Evolutionary conservation across 92 coral and sea anemone genomes (phyloP).

Genomic region (Epizoanthus rinbou): DNA sequence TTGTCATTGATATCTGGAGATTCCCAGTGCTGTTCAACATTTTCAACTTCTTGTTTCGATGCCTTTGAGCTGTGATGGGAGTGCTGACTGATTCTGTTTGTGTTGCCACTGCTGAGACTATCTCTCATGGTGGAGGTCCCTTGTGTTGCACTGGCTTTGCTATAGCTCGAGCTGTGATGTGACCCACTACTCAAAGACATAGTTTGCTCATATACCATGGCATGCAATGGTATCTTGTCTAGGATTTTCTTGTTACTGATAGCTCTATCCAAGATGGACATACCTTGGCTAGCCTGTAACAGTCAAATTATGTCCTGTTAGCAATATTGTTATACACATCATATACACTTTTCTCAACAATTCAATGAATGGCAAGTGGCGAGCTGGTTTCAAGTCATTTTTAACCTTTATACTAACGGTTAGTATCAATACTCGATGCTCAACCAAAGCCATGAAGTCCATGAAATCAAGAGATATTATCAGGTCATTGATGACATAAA

Average conservation of each 20-base stretch:
- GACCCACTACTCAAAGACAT: constrained; percentile 41
- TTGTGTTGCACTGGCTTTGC: constrained; percentile 65
- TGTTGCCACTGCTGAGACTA: constrained; percentile 66
- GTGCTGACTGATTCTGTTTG: constrained; percentile 51
- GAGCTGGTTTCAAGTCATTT: too few relatives aligned
- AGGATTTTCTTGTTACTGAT: constrained; percentile 69
- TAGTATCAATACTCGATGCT: too few relatives aligned
- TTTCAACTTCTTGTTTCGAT: constrained; percentile 48
- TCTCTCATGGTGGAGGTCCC: constrained; percentile 56
- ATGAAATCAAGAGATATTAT: too few relatives aligned
- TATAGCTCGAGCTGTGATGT: constrained; percentile 43
- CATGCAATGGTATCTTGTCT: constrained; percentile 66
- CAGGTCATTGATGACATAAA: too few relatives aligned
- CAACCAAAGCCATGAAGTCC: too few relatives aligned
- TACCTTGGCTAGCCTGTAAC: constrained; percentile 24
- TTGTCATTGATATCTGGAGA: constrained; percentile 46
- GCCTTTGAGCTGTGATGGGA: constrained; percentile 49
- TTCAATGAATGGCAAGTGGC: too few relatives aligned
- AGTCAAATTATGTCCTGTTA: neutral
- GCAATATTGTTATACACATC: neutral
- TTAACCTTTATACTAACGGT: too few relatives aligned
- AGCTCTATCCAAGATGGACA: constrained; percentile 84
- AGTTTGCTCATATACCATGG: constrained; percentile 65
- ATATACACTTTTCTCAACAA: too few relatives aligned
- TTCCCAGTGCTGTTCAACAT: constrained; percentile 31